Evolutionary conservation across 2,113 vertebrate species (phyloP), one percentile per base, ranked within the genome.

Genomic region (Chionis minor): DNA sequence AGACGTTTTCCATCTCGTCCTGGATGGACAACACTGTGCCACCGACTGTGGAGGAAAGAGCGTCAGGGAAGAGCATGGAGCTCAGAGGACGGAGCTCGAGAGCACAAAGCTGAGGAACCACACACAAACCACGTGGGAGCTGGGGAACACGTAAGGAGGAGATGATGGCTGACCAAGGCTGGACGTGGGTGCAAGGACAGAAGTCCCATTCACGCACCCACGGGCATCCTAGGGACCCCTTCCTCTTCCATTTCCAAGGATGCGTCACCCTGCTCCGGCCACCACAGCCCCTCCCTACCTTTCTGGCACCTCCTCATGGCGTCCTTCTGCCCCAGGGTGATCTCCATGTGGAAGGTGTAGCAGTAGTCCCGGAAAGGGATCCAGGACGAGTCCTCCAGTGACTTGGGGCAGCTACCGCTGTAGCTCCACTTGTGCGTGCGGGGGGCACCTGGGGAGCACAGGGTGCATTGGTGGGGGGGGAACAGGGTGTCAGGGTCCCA

Each of bases 301-400:
- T 98, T 98, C 95, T 98, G 98, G 96, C 99, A 99, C 91, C 97
- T 98, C 86, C 97, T 95, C 59, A 97, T 97, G 7, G 99, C 99
- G 0, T 99, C 99, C 44, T 99, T 99, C 96, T 99, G 99, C 45
- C 98, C 98, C 78, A 98, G 94, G 11, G 98, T 97, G 79, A 97
- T 98, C 93, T 99, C 99, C 98, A 99, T 98, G 97, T 99, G 99
- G 97, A 99, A 99, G 38, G 99, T 98, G 84, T 99, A 99, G 86
- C 99, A 99, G 92, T 99, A 96, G 93, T 99, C 98, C 90, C 99
- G 98, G 97, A 99, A 99, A 28, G 99, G 98, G 81, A 99, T 98
- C 99, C 99, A 99, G 2, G 98, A 97, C 0, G 99, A 99, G 79
- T 99, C 98, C 2, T 98, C 98, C 91, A 99, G 54, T 0, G 98